Evolutionary conservation across 2,797 vertebrate genomes (phyloP).

Genomic region (Ficedula albicollis): DNA sequence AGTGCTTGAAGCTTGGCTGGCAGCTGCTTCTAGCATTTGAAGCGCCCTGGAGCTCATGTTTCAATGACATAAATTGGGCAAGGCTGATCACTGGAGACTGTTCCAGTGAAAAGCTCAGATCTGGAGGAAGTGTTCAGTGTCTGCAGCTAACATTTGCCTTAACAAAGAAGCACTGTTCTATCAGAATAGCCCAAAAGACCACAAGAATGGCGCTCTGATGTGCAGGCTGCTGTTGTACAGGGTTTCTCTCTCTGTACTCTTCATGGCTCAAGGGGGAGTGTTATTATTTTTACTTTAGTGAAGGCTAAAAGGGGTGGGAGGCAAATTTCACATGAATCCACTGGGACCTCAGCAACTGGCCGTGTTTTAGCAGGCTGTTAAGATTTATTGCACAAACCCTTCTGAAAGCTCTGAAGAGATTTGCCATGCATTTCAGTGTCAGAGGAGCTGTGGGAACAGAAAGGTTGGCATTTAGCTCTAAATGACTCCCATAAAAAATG

Average conservation of each 20-base stretch:
- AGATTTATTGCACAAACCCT: not conserved
- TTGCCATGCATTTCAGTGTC: not conserved
- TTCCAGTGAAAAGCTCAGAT: not conserved
- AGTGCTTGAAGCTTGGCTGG: not conserved
- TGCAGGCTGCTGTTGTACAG: not conserved
- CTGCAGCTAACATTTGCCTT: conserved; percentile 18
- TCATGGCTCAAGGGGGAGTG: not conserved
- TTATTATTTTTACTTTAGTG: not conserved
- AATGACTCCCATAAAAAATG: not conserved
- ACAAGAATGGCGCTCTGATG: not conserved
- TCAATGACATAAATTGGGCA: not conserved
- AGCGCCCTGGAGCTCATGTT: not conserved
- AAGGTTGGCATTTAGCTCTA: not conserved
- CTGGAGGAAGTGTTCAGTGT: not conserved
- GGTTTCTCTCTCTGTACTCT: not conserved
- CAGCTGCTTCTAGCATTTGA: not conserved
- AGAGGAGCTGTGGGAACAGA: not conserved
- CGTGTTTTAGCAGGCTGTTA: not conserved
- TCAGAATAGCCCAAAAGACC: not conserved
- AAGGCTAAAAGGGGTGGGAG: not conserved
- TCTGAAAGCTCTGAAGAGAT: not conserved
- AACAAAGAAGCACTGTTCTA: conserved; percentile 16
- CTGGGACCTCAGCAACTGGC: not conserved
- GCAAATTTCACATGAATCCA: not conserved
- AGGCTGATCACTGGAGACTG: not conserved